phyloP scores from a whole-genome alignment of 2,113 vertebrate species.

The Bufo bufo region DNA sequence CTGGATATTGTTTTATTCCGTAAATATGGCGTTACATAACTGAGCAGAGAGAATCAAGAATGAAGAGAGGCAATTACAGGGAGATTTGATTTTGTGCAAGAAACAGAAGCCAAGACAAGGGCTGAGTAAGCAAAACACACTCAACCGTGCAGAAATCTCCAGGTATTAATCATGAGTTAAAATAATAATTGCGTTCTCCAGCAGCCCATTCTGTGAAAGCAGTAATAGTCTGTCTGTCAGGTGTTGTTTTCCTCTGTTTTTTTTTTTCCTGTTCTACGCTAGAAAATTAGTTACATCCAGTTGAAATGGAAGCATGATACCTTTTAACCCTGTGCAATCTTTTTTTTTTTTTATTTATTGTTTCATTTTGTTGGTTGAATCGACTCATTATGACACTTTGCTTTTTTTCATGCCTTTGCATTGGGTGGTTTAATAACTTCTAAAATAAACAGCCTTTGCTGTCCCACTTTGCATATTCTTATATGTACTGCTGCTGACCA shows the following conservation, averaged over 20 bases:
- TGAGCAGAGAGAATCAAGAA: constrained; percentile 58
- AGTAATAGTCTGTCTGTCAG: constrained; percentile 42
- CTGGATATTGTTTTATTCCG: not conserved
- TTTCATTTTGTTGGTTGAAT: not conserved
- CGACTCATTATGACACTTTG: not conserved
- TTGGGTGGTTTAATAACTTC: not conserved
- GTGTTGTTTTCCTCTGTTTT: not conserved
- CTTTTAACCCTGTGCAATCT: not conserved
- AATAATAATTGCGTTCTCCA: constrained; percentile 61
- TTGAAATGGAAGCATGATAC: not conserved
- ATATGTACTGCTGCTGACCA: too few relatives aligned
- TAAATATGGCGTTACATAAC: constrained; percentile 41
- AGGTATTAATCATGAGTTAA: constrained; percentile 63
- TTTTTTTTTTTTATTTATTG: not conserved
- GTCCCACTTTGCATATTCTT: too few relatives aligned
- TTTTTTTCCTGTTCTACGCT: constrained; percentile 3
- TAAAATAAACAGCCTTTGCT: not conserved
- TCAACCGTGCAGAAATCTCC: constrained; percentile 33
- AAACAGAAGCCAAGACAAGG: constrained; percentile 55
- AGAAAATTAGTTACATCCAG: not conserved
- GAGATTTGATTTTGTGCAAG: constrained; percentile 37
- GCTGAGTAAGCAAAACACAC: constrained; percentile 61
- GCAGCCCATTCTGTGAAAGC: not conserved
- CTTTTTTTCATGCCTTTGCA: not conserved
- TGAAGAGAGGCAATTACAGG: constrained; percentile 65